Base-by-base conservation (phyloP, 2,113 vertebrate species). In the Lichenostomus cassidix region DNA sequence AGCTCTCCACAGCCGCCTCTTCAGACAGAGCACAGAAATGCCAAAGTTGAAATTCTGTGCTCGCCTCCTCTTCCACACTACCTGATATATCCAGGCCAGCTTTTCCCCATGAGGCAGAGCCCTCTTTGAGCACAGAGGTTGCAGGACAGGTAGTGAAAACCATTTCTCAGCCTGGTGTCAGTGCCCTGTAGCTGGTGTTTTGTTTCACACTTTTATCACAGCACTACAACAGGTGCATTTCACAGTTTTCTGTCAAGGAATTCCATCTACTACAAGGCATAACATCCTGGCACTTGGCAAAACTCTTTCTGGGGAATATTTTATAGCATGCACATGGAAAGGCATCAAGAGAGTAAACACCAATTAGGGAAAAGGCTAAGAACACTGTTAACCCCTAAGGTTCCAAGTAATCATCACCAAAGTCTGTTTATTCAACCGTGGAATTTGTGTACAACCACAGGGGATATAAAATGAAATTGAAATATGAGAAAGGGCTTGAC, bases 321-420 rank as follows among this genome's bases (percentile, higher is more conserved):
- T 88, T 44, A 65, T 29, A 77, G 55, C 55, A 39, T 14, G 33
- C 58, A 90, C 42, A 27, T 22, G 39, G 29, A 93, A 85, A 92
- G 49, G 59, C 85, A 74, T 83, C 53, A 69, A 65, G 50, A 95
- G 71, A 95, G 90, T 83, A 92, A 94, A 94, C 85, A 96, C 8
- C 46, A 93, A 70, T 93, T 95, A 94, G 47, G 55, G 63, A 67
- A 94, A 90, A 95, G 94, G 94, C 88, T 94, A 97, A 93, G 88
- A 90, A 90, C 63, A 55, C 75, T 50, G 90, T 96, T 96, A 96
- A 97, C 90, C 88, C 92, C 83, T 88, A 46, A 90, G 41, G 88
- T 94, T 92, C 96, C 94, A 74, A 80, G 92, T 80, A 92, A 96
- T 94, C 83, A 74, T 77, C 5, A 1, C 82, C 70, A 31, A 95